phyloP scores from a whole-genome alignment of 1,140 invertebrate genomes.

The Drosophila parabipectinata region DNA sequence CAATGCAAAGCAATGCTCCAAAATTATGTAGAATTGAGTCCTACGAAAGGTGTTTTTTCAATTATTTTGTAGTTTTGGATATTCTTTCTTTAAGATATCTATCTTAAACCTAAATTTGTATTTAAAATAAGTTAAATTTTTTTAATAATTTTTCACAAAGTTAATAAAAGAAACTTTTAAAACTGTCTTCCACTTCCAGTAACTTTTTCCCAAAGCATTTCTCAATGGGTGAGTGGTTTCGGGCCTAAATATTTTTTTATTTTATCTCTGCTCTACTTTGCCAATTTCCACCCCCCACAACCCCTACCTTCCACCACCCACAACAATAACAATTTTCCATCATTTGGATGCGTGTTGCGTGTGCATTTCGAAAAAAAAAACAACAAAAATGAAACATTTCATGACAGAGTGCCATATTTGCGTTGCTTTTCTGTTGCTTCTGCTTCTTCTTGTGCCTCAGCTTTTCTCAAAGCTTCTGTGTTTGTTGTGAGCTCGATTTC shows the following conservation, averaged over 20 bases:
- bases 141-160: too few relatives aligned
- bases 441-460: not conserved
- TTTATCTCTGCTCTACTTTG: not conserved
- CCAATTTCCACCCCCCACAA: not conserved
- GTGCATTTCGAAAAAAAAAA: conserved; percentile 15
- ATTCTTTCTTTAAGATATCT: too few relatives aligned
- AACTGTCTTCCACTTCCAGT: not conserved
- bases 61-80: too few relatives aligned
- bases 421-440: conserved; percentile 22
- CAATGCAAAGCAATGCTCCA: too few relatives aligned
- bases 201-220: not conserved
- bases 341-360: conserved; percentile 48
- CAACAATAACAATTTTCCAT: conserved; percentile 37
- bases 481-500: conserved; percentile 53
- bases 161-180: not conserved
- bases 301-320: not conserved
- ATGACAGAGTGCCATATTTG: conserved; percentile 51
- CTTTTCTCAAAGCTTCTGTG: conserved; percentile 15
- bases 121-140: too few relatives aligned
- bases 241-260: not conserved
- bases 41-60: too few relatives aligned
- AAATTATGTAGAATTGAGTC: too few relatives aligned
- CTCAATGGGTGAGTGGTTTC: not conserved
- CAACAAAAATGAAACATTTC: conserved; percentile 8
- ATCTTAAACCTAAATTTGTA: too few relatives aligned